Conservation (phyloP, 2,888 invertebrate species). For the Lycocerus yunnanus region DNA sequence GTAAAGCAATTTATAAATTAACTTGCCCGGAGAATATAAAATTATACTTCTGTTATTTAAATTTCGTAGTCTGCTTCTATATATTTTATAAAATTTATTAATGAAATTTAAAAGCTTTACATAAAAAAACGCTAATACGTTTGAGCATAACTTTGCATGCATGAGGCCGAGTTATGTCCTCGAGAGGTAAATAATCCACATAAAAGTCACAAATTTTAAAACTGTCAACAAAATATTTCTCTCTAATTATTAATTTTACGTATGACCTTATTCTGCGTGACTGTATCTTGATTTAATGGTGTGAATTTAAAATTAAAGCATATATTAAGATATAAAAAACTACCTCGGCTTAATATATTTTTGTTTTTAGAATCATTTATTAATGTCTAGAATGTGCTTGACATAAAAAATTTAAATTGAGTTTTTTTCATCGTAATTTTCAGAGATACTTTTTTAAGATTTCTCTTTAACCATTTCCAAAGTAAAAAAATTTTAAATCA, state of each 20-base stretch:
- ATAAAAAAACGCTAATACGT: not conserved
- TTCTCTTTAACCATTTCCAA: not conserved
- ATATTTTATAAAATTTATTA: not conserved
- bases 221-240: not conserved
- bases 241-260: constrained; percentile 4
- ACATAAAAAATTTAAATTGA: not conserved
- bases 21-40: not conserved
- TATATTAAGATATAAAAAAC: not conserved
- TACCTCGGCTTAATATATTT: not conserved
- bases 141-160: not conserved
- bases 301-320: not conserved
- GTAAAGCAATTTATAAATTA: not conserved
- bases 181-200: not conserved
- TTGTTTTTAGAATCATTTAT: not conserved
- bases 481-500: not conserved
- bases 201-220: not conserved
- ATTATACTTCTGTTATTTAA: not conserved
- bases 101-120: not conserved
- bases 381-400: not conserved
- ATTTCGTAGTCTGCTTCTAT: not conserved
- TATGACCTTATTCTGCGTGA: constrained; percentile 1
- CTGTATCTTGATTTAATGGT: constrained; percentile 3
- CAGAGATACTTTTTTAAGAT: not conserved
- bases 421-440: not conserved
- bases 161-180: not conserved